Conservation (phyloP, 2,797 vertebrate genomes). For the Myotis findleyi region DNA sequence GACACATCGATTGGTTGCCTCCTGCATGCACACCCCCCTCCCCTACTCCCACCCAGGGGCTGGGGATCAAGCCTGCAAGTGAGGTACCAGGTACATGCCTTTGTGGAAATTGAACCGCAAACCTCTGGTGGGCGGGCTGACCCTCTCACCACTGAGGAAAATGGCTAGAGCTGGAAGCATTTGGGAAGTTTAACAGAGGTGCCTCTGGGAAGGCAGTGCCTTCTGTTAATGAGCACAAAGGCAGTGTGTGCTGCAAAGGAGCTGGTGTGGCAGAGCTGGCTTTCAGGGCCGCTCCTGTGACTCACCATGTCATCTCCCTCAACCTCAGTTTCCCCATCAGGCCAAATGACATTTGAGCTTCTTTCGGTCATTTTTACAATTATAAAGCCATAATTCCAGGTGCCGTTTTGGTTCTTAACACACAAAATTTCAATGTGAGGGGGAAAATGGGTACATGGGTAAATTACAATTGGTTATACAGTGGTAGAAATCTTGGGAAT, state of each 20-base stretch:
- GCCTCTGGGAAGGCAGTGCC: not conserved
- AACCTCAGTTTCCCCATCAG: not conserved
- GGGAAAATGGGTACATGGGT: not conserved
- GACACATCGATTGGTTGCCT: too few relatives aligned
- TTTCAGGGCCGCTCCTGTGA: not conserved
- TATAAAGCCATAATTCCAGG: not conserved
- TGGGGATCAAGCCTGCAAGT: too few relatives aligned
- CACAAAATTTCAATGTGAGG: not conserved
- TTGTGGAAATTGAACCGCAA: too few relatives aligned
- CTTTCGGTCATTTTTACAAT: not conserved
- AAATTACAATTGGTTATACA: not conserved
- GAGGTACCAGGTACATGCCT: too few relatives aligned
- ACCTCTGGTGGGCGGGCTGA: too few relatives aligned
- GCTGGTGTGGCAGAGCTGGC: not conserved
- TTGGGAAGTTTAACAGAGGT: not conserved
- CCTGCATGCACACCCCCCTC: too few relatives aligned
- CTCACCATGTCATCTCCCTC: not conserved
- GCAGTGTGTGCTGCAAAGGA: not conserved
- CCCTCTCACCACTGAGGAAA: too few relatives aligned
- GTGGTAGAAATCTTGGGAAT: not conserved
- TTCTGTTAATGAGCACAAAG: not conserved
- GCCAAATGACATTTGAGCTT: not conserved
- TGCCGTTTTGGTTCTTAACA: not conserved
- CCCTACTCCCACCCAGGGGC: too few relatives aligned
- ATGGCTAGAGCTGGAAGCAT: too few relatives aligned